These are phyloP conservation scores for Menura novaehollandiae DNA, from an alignment of 2,113 vertebrate genomes.

Conservation along the genomic window DNA sequence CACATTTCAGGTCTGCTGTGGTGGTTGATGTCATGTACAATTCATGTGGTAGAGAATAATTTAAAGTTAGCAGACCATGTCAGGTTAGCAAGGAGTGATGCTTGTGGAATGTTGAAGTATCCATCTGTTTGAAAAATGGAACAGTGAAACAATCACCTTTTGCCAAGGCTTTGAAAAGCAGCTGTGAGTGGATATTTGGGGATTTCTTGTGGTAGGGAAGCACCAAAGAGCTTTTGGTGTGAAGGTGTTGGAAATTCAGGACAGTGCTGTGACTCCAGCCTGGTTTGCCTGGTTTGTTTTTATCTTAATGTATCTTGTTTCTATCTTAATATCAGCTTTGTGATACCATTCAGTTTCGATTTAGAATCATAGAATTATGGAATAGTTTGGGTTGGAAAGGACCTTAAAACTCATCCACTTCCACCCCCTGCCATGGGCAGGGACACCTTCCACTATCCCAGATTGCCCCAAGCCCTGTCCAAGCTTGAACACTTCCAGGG, in stretches of 20 bases:
- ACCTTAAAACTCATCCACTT: background rate
- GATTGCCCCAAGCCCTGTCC: background rate
- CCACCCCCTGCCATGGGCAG: background rate
- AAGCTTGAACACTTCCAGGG: rapidly evolving
- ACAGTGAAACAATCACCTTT: background rate
- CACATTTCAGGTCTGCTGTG: constrained; percentile 39
- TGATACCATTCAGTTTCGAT: background rate
- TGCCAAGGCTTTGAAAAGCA: background rate
- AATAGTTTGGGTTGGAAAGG: background rate
- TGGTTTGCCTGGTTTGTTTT: background rate
- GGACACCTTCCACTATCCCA: background rate
- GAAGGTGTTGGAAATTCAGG: background rate
- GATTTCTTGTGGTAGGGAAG: background rate
- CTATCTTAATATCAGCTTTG: background rate
- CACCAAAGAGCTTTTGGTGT: background rate
- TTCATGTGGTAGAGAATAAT: background rate
- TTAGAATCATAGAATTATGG: background rate
- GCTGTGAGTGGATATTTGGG: background rate
- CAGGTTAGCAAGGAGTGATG: constrained; percentile 35
- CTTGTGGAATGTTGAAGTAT: background rate
- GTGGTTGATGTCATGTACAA: constrained; percentile 53
- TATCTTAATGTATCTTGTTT: background rate
- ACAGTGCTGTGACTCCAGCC: background rate
- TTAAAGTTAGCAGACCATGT: constrained; percentile 45
- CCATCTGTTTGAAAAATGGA: background rate